A percentile compares a stretch with the other conserved stretches of the same genome.
Evolutionary conservation across 2,113 vertebrate genomes (phyloP).

Genomic region (Rousettus leschenaultii): DNA sequence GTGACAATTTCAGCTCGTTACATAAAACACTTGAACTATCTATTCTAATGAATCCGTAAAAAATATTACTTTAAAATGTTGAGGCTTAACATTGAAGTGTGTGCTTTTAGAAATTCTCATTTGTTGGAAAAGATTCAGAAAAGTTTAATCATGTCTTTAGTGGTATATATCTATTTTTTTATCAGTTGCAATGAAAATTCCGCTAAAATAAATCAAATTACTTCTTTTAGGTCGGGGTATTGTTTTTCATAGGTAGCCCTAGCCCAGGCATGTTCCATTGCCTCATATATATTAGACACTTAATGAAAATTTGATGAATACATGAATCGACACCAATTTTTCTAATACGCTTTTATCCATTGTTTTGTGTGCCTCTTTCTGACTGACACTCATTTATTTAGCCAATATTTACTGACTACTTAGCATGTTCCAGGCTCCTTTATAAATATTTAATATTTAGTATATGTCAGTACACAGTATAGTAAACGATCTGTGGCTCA

Average conservation of each 20-base stretch:
- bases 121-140: neutral
- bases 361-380: neutral
- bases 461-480: neutral
- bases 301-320: neutral
- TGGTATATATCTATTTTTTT: neutral
- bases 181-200: neutral
- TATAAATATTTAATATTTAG: neutral
- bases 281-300: neutral
- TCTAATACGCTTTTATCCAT: neutral
- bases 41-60: neutral
- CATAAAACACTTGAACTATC: neutral
- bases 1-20: neutral
- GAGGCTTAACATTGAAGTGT: neutral
- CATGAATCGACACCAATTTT: neutral
- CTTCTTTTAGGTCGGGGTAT: rapidly evolving
- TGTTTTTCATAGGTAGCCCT: neutral
- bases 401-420: neutral
- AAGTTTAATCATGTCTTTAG: neutral
- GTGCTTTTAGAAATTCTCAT: neutral
- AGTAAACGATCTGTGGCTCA: neutral
- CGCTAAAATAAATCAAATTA: neutral
- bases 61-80: neutral
- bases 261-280: neutral
- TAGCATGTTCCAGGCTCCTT: neutral
- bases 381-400: neutral